Evolutionary conservation across 2,797 vertebrate species (phyloP), one percentile per base, ranked within the genome.

Genomic region (Lutjanus argentimaculatus): DNA sequence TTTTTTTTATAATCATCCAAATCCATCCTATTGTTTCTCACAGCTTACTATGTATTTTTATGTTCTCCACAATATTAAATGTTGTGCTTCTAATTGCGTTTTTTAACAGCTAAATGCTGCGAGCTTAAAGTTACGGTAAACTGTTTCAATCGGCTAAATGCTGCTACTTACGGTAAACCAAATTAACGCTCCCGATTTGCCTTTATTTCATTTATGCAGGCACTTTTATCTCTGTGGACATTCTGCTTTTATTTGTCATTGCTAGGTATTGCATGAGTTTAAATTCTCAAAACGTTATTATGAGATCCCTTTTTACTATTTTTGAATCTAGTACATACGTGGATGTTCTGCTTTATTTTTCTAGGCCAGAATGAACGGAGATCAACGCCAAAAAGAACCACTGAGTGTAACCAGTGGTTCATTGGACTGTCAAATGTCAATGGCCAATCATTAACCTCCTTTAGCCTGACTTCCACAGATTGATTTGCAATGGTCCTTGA

Each of bases 391-490:
- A 36, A 15, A 14, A 49, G 7, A 49, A n/a, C 22, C 0, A 59
- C 16, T 11, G 13, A 43, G 59, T 43, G 10, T 52, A 11, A 25
- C 43, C 14, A 1, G 6, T 17, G 69, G 30, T 71, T 43, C n/a
- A n/a, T 7, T 15, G 52, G 22, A 30, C 40, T 21, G 45, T 56
- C 6, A 53, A 67, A 71, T 17, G 40, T 46, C 25, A 57, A 62
- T 4, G 2, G 25, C 17, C 56, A 36, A 49, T 45, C 61, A 57
- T 68, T 22, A 64, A 57, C 56, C 45, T 40, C 36, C 42, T 58
- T 57, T 36, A 22, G 25, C 17, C 55, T 68, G 70, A 85, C 68
- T 77, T 77, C 72, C 19, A 56, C 58, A 73, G 40, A 80, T 15
- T 80, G 67, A 75, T 67, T 55, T 72, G 67, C 45, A 57, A 67